Evolutionary conservation across 2,797 vertebrate species (phyloP), one percentile per base, ranked within the genome.

Genomic region (Pipistrellus pygmaeus): DNA sequence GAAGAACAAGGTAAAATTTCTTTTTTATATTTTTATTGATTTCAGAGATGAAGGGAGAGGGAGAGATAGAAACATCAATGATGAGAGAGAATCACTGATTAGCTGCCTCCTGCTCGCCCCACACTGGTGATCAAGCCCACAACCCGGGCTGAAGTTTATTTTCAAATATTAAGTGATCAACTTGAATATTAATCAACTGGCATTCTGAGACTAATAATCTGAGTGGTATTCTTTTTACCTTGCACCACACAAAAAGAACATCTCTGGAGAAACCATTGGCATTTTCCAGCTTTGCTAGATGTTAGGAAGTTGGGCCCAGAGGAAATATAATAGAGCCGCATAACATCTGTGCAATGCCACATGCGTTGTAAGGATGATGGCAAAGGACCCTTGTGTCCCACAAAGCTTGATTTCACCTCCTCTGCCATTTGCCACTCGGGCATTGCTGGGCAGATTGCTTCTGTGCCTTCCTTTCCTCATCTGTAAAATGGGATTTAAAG

Each of bases 401-500:
- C 11, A 18, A 44, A 75, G 5, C 84, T 94, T 38, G 23, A 48
- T 35, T 86, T 62, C 38, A 27, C 60, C 66, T 95, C 91, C 46
- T 48, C 30, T 93, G 51, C 30, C 46, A 11, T 81, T 44, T 85
- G 44, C 55, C 3, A 44, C 73, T 20, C 32, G 27, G 25, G 7
- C 0, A 0, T 38, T 41, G 2, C 25, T 64, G 80, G 48, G 14
- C 8, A 68, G 44, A 66, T 77, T 76, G 68, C 71, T 81, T 71
- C 35, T 38, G 2, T 60, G 38, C 7, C 73, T 92, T 73, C n/a
- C 51, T 83, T 68, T 82, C 9, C 60, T 60, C 20, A 66, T 82
- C 76, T 85, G 14, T 87, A 71, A 88, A 94, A 48, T 76, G 60
- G 44, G 17, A 69, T 73, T 85, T 85, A 83, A 90, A 73, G 69